phyloP scores from a whole-genome alignment of 2,113 vertebrate species.

The Hirundichthys speculiger region DNA sequence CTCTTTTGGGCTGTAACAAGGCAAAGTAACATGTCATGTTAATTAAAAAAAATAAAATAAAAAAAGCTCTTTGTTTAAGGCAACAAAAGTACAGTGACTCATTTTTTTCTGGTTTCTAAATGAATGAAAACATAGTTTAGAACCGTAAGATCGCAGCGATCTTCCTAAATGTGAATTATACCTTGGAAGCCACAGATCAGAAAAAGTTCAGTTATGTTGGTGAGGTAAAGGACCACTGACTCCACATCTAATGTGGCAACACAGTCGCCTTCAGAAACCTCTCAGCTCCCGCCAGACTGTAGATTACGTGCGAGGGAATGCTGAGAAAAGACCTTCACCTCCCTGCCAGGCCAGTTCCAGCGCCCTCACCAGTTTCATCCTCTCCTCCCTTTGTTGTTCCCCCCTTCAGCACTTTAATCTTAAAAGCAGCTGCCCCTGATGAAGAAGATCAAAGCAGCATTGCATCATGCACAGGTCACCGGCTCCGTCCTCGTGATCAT shows the following conservation, averaged over 20 bases:
- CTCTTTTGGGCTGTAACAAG: not conserved
- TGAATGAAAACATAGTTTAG: not conserved
- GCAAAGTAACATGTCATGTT: too few relatives aligned
- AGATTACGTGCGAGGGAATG: slow-evolving; percentile 24
- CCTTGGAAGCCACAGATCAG: too few relatives aligned
- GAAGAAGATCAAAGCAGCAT: slow-evolving; percentile 69
- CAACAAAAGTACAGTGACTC: not conserved
- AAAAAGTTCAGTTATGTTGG: too few relatives aligned
- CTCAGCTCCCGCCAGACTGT: not conserved
- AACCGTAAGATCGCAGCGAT: too few relatives aligned
- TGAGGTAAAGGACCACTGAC: too few relatives aligned
- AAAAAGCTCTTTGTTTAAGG: too few relatives aligned
- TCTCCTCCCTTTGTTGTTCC: slow-evolving; percentile 38
- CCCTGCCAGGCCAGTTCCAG: slow-evolving; percentile 31
- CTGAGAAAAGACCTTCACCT: slow-evolving; percentile 54
- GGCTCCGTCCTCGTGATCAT: slow-evolving; percentile 51
- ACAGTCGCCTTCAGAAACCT: slow-evolving; percentile 6
- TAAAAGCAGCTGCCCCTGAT: slow-evolving; percentile 62
- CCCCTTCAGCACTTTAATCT: slow-evolving; percentile 67
- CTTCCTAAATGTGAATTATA: too few relatives aligned
- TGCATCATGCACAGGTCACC: slow-evolving; percentile 57
- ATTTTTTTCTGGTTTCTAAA: not conserved
- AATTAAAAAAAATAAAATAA: too few relatives aligned
- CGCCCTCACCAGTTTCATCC: slow-evolving; percentile 36
- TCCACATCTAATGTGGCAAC: too few relatives aligned